phyloP scores from a whole-genome alignment of 2,797 vertebrate genomes.

The Buphagus erythrorhynchus region DNA sequence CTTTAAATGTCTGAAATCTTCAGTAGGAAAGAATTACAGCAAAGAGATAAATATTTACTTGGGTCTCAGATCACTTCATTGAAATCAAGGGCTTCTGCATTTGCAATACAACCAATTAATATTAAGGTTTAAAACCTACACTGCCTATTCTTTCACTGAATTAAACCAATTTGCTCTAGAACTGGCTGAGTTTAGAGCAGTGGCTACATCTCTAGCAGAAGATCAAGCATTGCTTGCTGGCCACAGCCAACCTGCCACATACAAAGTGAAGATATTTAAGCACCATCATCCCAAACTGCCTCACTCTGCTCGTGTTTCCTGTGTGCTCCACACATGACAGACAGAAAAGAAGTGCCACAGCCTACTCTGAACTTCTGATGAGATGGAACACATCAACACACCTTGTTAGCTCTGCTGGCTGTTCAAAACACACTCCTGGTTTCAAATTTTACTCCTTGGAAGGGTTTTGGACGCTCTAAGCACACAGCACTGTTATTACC shows the following conservation, averaged over 20 bases:
- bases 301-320: accelerated
- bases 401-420: not conserved
- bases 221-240: not conserved
- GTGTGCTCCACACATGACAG: not conserved
- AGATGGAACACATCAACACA: not conserved
- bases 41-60: not conserved
- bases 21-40: not conserved
- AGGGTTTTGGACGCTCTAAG: not conserved
- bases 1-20: not conserved
- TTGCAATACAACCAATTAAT: not conserved
- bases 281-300: not conserved
- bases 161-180: not conserved
- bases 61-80: not conserved
- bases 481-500: not conserved
- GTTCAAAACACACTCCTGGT: not conserved
- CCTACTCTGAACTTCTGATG: not conserved
- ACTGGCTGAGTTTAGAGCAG: not conserved
- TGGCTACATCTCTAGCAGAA: not conserved
- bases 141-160: not conserved
- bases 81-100: not conserved
- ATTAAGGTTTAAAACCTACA: not conserved
- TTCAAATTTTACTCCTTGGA: not conserved
- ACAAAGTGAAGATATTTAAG: not conserved
- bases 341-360: accelerated
- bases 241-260: not conserved